Percentiles rank a stretch among this genome's conserved stretches.
These are phyloP conservation scores for Cyclura pinguis DNA, from an alignment of 2,797 vertebrate genomes.

Conservation along the genomic window DNA sequence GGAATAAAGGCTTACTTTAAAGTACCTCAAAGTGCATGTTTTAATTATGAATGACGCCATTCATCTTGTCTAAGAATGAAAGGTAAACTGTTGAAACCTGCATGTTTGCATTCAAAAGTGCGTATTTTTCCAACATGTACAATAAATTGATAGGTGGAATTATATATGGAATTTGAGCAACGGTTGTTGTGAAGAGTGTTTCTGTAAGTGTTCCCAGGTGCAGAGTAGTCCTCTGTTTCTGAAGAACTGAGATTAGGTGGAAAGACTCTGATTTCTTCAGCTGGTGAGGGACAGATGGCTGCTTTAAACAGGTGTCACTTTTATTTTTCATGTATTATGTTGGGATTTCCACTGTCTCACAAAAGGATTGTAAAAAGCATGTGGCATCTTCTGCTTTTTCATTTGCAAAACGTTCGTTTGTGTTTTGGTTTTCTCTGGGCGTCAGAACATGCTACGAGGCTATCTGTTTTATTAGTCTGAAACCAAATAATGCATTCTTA, in stretches of 20 bases:
- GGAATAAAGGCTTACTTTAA: slow-evolving; percentile 34
- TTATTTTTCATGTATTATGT: slow-evolving; percentile 79
- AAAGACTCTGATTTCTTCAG: slow-evolving; percentile 60
- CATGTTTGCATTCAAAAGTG: slow-evolving; percentile 24
- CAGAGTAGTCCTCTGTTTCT: slow-evolving; percentile 64
- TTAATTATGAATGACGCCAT: slow-evolving; percentile 46
- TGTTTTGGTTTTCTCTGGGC: slow-evolving; percentile 71
- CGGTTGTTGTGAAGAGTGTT: slow-evolving; percentile 10
- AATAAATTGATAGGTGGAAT: slow-evolving; percentile 4
- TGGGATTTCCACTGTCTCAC: slow-evolving; percentile 78
- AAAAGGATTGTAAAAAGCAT: slow-evolving; percentile 81
- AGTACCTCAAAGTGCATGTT: slow-evolving; percentile 45
- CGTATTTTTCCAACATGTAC: slow-evolving; percentile 25
- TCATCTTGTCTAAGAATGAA: slow-evolving; percentile 41
- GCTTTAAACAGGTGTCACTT: slow-evolving; percentile 85
- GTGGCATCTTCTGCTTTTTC: slow-evolving; percentile 77
- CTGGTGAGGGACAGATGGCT: slow-evolving; percentile 84
- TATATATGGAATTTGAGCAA: slow-evolving; percentile 22
- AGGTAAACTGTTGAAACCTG: slow-evolving; percentile 41
- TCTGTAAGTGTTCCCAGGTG: slow-evolving; percentile 65
- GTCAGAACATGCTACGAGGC: slow-evolving; percentile 47
- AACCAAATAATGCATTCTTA: slow-evolving; percentile 26
- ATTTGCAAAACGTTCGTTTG: slow-evolving; percentile 66
- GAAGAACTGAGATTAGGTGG: slow-evolving; percentile 65
- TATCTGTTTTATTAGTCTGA: slow-evolving; percentile 47